Base-by-base conservation (phyloP, 2,113 vertebrate genomes). In the Blennius ocellaris region DNA sequence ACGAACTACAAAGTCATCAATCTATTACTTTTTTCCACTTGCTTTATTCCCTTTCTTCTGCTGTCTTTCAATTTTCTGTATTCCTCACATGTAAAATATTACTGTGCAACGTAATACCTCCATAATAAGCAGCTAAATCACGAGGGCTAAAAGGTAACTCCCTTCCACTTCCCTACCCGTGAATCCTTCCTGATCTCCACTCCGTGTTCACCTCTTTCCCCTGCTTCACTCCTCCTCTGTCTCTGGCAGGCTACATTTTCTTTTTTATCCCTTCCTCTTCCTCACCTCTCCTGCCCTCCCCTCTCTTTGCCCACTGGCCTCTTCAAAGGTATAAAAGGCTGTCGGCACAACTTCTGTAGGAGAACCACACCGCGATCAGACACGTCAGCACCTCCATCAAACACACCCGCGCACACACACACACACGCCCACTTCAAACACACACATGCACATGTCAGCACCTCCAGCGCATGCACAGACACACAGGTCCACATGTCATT, bases 271-370 rank as follows among this genome's bases (percentile, higher is more conserved):
- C 8, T 10, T 14, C 5, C 11, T 41, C 40, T 41, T 6, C n/a
- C 36, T 14, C 5, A 5, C 40, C 39, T 40, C 55, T 5, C 37
- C 61, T 11, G 0, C 40, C 15, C 15, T 15, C n/a, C 30, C 5
- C 57, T 3, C 51, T 9, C 36, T 62, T 56, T 53, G 21, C 7
- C 48, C 60, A 1, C 57, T 59, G 54, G 50, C 7, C 74, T 75
- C 73, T 87, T 88, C 78, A 87, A 90, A 90, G 75, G 59, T 78
- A 76, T 76, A 69, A 82, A 48, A n/a, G 59, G 71, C 82, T 74
- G 56, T 78, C 83, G 43, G 74, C 77, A 72, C n/a, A 8, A 73
- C 68, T 83, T 84, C 83, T 81, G 80, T 60, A 37, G 56, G 51
- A 80, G 76, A 87, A 80, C 74, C 68, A 57, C 69, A 73, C 65